Percentiles rank a stretch among this genome's conserved stretches.
Evolutionary conservation across 2,113 vertebrate genomes (phyloP).

Genomic region (Carassius auratus): DNA sequence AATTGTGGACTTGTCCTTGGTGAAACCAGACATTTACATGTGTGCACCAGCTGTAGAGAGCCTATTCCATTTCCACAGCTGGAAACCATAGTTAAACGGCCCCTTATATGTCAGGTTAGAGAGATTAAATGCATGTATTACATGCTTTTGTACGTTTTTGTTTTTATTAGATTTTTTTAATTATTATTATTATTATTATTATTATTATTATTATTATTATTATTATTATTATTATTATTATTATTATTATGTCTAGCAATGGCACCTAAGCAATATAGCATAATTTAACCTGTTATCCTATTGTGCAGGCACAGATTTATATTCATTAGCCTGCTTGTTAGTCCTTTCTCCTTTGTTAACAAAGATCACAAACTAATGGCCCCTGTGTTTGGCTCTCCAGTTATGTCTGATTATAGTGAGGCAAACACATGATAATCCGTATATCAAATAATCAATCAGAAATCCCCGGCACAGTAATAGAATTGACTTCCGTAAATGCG

Average conservation of each 20-base stretch:
- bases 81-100: neutral
- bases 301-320: neutral
- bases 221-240: too few species aligned
- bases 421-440: conserved; percentile 27
- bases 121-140: neutral
- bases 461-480: neutral
- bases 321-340: conserved; percentile 7
- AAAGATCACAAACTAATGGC: neutral
- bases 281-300: neutral
- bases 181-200: too few species aligned
- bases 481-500: conserved; percentile 7
- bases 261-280: neutral
- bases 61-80: neutral
- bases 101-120: neutral
- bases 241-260: neutral
- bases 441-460: conserved; percentile 22
- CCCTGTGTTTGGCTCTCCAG: neutral
- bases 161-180: neutral
- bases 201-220: neutral
- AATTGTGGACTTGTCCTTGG: conserved; percentile 10
- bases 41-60: neutral
- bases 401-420: neutral
- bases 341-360: neutral
- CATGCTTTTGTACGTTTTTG: neutral
- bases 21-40: neutral